phyloP scores from a whole-genome alignment of 2,113 vertebrate genomes.

The Pseudorhombus dupliciocellatus region DNA sequence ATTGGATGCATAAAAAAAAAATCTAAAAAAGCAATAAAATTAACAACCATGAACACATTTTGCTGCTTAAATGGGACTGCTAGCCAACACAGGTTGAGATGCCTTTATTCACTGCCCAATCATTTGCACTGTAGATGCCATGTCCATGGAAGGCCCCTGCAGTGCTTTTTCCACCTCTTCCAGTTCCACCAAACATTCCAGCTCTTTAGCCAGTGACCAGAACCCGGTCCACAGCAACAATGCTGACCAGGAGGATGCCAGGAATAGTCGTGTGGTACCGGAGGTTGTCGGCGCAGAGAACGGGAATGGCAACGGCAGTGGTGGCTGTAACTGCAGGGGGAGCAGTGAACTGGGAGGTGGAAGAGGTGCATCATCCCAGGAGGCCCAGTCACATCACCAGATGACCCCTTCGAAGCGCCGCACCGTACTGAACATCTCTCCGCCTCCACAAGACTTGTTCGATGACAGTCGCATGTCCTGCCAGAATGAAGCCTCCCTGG shows the following conservation, averaged over 20 bases:
- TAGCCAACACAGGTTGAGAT: slow-evolving; percentile 86
- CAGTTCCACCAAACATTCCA: slow-evolving; percentile 92
- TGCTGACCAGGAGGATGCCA: slow-evolving; percentile 86
- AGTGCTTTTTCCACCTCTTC: slow-evolving; percentile 98
- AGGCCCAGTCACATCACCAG: slow-evolving; percentile 86
- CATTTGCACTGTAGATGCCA: slow-evolving; percentile 98
- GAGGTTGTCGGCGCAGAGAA: slow-evolving; percentile 65
- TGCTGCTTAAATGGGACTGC: slow-evolving; percentile 89
- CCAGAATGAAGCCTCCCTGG: slow-evolving; percentile 90
- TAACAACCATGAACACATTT: slow-evolving; percentile 66
- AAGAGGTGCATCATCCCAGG: slow-evolving; percentile 82
- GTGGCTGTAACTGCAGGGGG: slow-evolving; percentile 41
- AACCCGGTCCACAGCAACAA: slow-evolving; percentile 87
- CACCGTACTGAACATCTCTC: slow-evolving; percentile 96
- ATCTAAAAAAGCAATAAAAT: slow-evolving; percentile 31
- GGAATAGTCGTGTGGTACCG: slow-evolving; percentile 81
- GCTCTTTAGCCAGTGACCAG: slow-evolving; percentile 91
- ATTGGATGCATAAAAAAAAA: slow-evolving; percentile 51
- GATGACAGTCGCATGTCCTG: slow-evolving; percentile 98
- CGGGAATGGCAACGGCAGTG: slow-evolving; percentile 42
- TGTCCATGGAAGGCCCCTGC: slow-evolving; percentile 97
- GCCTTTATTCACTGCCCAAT: slow-evolving; percentile 91
- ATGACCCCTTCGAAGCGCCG: slow-evolving; percentile 92
- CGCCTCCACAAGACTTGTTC: slow-evolving; percentile 96
- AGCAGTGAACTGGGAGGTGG: slow-evolving; percentile 62